Evolutionary conservation across 2,888 invertebrate species (phyloP), one percentile per base, ranked within the genome.

Genomic region (Drosophila robusta): DNA sequence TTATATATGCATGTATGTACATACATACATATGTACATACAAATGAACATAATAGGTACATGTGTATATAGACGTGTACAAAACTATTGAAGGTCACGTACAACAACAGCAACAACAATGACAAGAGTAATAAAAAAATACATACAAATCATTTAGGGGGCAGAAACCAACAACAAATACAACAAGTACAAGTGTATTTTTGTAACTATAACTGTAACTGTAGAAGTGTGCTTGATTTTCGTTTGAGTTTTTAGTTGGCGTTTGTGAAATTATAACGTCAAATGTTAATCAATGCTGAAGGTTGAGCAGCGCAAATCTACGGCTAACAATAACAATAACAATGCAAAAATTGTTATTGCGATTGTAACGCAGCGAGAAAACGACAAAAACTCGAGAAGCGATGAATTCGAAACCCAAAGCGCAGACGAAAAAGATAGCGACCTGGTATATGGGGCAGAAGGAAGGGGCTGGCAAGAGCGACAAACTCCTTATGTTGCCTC

Each of bases 241-340:
- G 61, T 60, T 67, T 55, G 63, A 82, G 69, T 75, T 82, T 80
- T 80, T 80, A 73, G 71, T 82, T 86, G 64, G 64, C 70, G 66
- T 86, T 88, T 84, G 80, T 86, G 84, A 84, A 84, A 84, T 89
- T 84, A 84, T 87, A 87, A 84, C 81, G 84, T 89, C 89, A 89
- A 89, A 86, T 89, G 88, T 86, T 88, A 89, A 87, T 89, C 83
- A 88, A 83, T 88, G 78, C 69, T 75, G 89, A 87, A 87, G 87
- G 87, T 88, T 87, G 72, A 45, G 61, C 78, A 67, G 39, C 49
- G 60, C 29, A 56, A 70, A 71, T 65, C 49, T 61, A 78, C 56
- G 32, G 50, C 36, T 69, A 80, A 61, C 80, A 76, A 60, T 61
- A 71, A 51, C 49, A 78, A 54, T 67, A 71, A 51, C 49, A 78